These are phyloP conservation scores for Oryzias melastigma DNA, from an alignment of 2,113 vertebrate genomes.

Conservation along the genomic window DNA sequence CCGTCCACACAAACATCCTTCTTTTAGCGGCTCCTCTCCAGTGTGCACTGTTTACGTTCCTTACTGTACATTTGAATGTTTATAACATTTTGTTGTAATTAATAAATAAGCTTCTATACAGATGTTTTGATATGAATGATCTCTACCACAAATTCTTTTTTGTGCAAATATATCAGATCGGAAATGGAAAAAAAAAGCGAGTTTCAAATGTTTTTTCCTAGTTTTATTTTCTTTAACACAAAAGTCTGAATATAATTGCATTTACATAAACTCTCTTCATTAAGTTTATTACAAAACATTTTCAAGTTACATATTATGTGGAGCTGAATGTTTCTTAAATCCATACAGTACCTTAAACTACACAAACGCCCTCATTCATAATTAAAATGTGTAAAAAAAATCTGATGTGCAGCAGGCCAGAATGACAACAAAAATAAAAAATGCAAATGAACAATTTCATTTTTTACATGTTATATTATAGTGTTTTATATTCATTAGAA, in stretches of 20 bases:
- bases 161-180: conserved; percentile 79
- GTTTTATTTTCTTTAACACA: not conserved
- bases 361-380: not conserved
- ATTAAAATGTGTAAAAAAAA: not conserved
- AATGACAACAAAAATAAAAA: no score
- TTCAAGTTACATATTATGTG: not conserved
- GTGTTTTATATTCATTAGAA: no score
- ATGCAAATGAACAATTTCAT: no score
- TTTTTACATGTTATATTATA: no score
- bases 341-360: not conserved
- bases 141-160: conserved; percentile 84
- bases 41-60: conserved; percentile 81
- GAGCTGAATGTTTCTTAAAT: not conserved
- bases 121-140: conserved; percentile 78
- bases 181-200: conserved; percentile 78
- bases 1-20: conserved; percentile 8
- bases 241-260: not conserved
- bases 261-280: not conserved
- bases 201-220: conserved; percentile 33
- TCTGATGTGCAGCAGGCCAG: not conserved
- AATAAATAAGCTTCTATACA: conserved; percentile 81
- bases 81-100: conserved; percentile 65
- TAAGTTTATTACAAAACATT: not conserved
- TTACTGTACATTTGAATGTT: conserved; percentile 67
- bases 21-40: conserved; percentile 45